Evolutionary conservation across 2,888 invertebrate genomes (phyloP).

Genomic region (Hanleya hanleyi): DNA sequence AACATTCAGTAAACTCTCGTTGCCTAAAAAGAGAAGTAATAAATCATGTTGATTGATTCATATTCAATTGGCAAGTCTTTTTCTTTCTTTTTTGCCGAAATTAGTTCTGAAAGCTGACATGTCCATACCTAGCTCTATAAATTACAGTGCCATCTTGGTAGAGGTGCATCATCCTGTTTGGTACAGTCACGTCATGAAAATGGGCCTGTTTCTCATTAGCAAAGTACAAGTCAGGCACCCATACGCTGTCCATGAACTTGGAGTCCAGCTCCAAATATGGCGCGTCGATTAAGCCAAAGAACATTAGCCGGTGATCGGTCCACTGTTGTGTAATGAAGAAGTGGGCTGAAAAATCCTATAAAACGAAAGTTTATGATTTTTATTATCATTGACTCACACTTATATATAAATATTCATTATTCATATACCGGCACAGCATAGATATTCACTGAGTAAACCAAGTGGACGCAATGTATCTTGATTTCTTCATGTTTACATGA

Average conservation of each 20-base stretch:
- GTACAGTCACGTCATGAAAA: constrained; percentile 63
- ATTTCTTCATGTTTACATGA: too few species aligned
- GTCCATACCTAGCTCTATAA: constrained; percentile 31
- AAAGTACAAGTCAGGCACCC: constrained; percentile 66
- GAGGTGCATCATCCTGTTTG: constrained; percentile 61
- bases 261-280: constrained; percentile 58
- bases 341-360: constrained; percentile 56
- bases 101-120: too few species aligned
- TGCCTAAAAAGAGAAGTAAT: too few species aligned
- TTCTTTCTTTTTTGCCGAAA: too few species aligned
- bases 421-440: too few species aligned
- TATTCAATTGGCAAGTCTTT: too few species aligned
- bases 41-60: too few species aligned
- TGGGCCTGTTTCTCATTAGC: constrained; percentile 61
- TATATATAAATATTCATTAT: too few species aligned
- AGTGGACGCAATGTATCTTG: too few species aligned
- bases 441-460: too few species aligned
- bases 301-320: constrained; percentile 49
- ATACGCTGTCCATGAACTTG: constrained; percentile 54
- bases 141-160: constrained; percentile 55
- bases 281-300: constrained; percentile 49
- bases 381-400: too few species aligned
- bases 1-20: too few species aligned
- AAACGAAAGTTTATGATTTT: background rate
- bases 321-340: constrained; percentile 56